Evolutionary conservation across 2,113 vertebrate species (phyloP).

Genomic region (Actenoides hombroni): DNA sequence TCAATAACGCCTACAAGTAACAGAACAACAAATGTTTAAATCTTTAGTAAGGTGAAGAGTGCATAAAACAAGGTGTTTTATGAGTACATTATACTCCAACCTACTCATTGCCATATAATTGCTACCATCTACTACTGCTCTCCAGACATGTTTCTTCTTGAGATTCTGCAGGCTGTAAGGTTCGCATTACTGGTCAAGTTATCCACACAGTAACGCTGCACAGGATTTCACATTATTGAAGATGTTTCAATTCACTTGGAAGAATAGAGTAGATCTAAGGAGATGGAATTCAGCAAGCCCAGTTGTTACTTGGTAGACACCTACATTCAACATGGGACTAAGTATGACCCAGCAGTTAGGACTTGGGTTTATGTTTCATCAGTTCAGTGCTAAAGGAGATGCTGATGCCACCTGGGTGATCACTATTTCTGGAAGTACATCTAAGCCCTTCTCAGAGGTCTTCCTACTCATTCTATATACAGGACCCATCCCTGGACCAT

Average conservation of each 20-base stretch:
- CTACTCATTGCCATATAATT: not conserved
- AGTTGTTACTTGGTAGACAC: not conserved
- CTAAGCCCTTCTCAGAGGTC: not conserved
- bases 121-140: not conserved
- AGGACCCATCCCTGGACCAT: not conserved
- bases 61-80: not conserved
- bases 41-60: not conserved
- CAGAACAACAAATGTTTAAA: not conserved
- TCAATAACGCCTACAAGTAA: slow-evolving; percentile 83
- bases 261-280: not conserved
- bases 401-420: not conserved
- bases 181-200: not conserved
- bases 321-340: not conserved
- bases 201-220: not conserved
- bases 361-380: not conserved
- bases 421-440: not conserved
- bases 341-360: not conserved
- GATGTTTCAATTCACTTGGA: not conserved
- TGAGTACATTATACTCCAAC: not conserved
- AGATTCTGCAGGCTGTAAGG: not conserved
- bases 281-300: not conserved
- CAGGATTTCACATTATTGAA: not conserved
- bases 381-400: not conserved
- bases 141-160: not conserved
- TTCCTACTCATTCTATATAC: accelerated